Percentiles rank a stretch among this genome's conserved stretches.
Evolutionary conservation across 2,797 vertebrate genomes (phyloP).

Genomic region (Bradypodion pumilum): DNA sequence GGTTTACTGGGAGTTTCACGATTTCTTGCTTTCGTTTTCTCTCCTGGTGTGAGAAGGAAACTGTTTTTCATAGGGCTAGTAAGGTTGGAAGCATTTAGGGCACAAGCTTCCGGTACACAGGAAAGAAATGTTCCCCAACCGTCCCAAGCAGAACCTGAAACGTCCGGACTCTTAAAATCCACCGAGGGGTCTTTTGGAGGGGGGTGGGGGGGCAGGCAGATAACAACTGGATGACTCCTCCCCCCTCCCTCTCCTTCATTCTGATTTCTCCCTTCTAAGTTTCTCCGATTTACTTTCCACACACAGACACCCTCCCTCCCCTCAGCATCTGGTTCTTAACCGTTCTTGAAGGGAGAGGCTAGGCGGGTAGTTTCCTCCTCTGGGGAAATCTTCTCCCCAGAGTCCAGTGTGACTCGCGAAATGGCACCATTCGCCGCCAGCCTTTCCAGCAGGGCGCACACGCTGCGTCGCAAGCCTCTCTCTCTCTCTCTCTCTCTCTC

Average conservation of each 20-base stretch:
- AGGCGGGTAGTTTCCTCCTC: constrained; percentile 42
- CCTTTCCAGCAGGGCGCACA: constrained; percentile 30
- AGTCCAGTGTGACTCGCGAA: constrained; percentile 38
- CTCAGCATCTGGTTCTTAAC: constrained; percentile 49
- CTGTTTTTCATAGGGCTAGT: not conserved
- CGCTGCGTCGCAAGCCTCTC: too few species aligned
- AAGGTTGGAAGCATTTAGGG: not conserved
- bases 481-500: too few species aligned
- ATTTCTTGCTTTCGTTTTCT: not conserved
- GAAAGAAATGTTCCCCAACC: not conserved
- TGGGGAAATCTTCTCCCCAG: constrained; percentile 41
- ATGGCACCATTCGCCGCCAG: constrained; percentile 13
- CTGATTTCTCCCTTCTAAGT: not conserved
- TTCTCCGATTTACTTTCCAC: constrained; percentile 58
- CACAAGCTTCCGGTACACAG: not conserved
- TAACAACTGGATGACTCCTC: constrained; percentile 12
- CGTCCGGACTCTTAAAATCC: not conserved
- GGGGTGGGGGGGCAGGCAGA: too few species aligned
- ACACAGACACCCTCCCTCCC: constrained; percentile 24
- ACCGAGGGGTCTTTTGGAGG: too few species aligned
- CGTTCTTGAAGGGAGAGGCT: constrained; percentile 52
- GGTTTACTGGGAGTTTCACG: not conserved
- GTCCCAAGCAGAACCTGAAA: not conserved
- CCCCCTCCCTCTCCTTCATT: not conserved
- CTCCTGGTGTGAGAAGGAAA: not conserved